Base-by-base conservation (phyloP, 2,797 vertebrate genomes). In the Arctocebus calabarensis region DNA sequence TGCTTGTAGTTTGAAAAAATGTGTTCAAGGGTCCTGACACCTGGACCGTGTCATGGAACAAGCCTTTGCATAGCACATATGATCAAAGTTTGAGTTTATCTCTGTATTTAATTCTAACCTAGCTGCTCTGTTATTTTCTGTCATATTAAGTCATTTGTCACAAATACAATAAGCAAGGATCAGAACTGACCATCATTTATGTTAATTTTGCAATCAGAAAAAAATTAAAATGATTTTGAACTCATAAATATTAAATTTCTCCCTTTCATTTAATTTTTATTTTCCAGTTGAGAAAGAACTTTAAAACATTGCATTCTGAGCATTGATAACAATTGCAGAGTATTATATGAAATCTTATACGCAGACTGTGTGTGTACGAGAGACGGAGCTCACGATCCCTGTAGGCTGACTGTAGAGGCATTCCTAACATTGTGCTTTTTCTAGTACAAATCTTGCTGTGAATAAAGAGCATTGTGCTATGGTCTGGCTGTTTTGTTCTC, bases 201-300 rank as follows among this genome's bases (percentile, higher is more conserved):
- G 6, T 79, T 84, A n/a, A 83, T 29, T 59, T 95, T 85, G 1
- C n/a, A 71, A 45, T 48, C 1, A 79, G 23, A 93, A 91, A 55
- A 55, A 55, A 91, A 87, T 77, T 91, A 22, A 85, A 94, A 84
- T 84, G 23, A 68, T 40, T 86, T 77, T 52, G 85, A 93, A 68
- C 7, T 45, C 52, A 64, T 55, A 52, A 68, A 55, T 75, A 9
- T 34, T 83, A 32, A 1, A 23, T 95, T 90, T 40, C 23, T 1
- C n/a, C 4, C 10, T 83, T 96, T 83, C 27, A 55, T 9, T 87
- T 84, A 86, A 75, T 37, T 9, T 83, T 64, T 77, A 90, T 78
- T 88, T 86, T 0, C 3, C 9, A 90, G 10, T 45, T 73, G 64
- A 85, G 13, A 82, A 87, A 93, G 11, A 52, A 27, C 9, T 68